Conservation (phyloP, 2,888 invertebrate species). For the Metacarcinus magister region DNA sequence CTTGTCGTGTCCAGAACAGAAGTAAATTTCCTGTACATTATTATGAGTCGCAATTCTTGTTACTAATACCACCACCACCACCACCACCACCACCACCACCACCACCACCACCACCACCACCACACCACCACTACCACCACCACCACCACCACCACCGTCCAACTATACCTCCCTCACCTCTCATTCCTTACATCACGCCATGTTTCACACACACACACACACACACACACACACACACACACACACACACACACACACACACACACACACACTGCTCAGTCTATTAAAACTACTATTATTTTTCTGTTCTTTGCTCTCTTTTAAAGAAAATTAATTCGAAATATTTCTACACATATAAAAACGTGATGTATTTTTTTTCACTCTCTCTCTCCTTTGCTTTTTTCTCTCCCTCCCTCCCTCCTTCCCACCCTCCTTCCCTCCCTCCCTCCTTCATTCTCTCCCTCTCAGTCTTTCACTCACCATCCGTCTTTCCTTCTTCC, state of each 20-base stretch:
- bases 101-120: neutral
- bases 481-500: neutral
- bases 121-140: neutral
- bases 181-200: no score
- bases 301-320: neutral
- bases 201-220: neutral
- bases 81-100: neutral
- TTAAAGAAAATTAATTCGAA: neutral
- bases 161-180: no score
- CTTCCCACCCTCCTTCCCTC: neutral
- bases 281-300: neutral
- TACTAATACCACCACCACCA: neutral
- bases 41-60: neutral
- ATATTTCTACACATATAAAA: neutral
- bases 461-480: no score
- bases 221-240: neutral
- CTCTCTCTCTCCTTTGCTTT: neutral
- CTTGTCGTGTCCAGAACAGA: neutral
- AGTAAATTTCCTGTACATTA: slow-evolving; percentile 12
- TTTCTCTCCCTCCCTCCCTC: neutral
- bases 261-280: neutral
- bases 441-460: neutral
- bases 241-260: slow-evolving; percentile 26
- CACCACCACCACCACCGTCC: no score
- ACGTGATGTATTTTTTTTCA: neutral